Conservation (phyloP, 2,888 invertebrate species). For the Drosophila yooni region DNA sequence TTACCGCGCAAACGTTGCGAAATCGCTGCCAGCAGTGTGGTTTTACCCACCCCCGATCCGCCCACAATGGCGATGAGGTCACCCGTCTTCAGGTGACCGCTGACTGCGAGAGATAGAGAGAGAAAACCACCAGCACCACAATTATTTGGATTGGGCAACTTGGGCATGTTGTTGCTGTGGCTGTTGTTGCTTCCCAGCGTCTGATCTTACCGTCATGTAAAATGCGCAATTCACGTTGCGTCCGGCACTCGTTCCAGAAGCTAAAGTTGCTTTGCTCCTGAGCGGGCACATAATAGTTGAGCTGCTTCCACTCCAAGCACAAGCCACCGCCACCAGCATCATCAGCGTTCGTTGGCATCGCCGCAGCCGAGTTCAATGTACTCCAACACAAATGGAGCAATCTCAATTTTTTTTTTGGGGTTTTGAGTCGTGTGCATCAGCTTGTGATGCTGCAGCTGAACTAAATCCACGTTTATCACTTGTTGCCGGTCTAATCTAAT, state of each 20-base stretch:
- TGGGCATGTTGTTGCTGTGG: background rate
- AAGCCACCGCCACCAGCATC: conserved; percentile 39
- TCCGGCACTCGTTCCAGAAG: conserved; percentile 82
- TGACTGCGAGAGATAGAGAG: conserved; percentile 86
- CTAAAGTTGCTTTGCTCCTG: conserved; percentile 82
- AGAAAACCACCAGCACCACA: conserved; percentile 24
- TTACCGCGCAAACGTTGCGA: conserved; percentile 90
- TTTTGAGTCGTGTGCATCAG: background rate
- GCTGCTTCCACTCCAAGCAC: conserved; percentile 83
- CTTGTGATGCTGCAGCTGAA: conserved; percentile 20
- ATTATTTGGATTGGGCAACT: conserved; percentile 29
- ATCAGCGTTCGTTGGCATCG: conserved; percentile 32
- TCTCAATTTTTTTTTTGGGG: background rate
- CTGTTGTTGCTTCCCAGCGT: background rate
- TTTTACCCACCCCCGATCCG: conserved; percentile 91
- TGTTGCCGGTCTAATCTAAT: conserved; percentile 48
- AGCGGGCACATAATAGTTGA: conserved; percentile 83
- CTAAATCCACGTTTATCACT: conserved; percentile 40
- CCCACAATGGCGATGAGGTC: conserved; percentile 91
- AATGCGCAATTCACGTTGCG: conserved; percentile 75
- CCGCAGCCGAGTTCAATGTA: conserved; percentile 53
- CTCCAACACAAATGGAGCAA: conserved; percentile 10
- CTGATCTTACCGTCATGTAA: conserved; percentile 78
- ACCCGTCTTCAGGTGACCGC: conserved; percentile 89
- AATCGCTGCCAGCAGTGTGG: conserved; percentile 90